Conservation (phyloP, 1,140 invertebrate genomes). For the Amyelois transitella region DNA sequence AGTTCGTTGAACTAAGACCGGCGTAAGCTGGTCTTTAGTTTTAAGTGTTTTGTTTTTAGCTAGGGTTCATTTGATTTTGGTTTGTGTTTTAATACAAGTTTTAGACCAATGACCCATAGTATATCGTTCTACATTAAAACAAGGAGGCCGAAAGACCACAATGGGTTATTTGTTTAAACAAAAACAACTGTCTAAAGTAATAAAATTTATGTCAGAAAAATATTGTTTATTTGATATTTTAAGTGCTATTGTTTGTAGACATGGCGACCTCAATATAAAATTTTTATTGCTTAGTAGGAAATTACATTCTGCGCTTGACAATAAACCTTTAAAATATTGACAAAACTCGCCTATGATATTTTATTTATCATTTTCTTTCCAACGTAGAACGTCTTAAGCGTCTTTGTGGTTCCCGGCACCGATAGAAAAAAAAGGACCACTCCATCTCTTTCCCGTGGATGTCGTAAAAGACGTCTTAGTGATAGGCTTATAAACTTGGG, state of each 20-base stretch:
- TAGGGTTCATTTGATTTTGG: not conserved
- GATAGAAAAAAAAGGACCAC: too few relatives aligned
- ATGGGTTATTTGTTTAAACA: not conserved
- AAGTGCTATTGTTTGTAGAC: not conserved
- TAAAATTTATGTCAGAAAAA: conserved; percentile 1
- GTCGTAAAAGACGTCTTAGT: too few relatives aligned
- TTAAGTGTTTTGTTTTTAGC: not conserved
- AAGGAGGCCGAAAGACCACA: not conserved
- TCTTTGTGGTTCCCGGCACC: too few relatives aligned
- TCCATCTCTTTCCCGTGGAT: too few relatives aligned
- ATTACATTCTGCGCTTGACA: too few relatives aligned
- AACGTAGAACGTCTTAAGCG: too few relatives aligned
- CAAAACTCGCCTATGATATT: too few relatives aligned
- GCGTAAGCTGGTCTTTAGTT: conserved; percentile 8
- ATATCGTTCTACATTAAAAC: not conserved
- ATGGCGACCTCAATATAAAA: not conserved
- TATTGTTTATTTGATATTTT: not conserved
- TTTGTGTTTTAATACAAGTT: not conserved
- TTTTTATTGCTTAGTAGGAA: not conserved
- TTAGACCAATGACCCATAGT: not conserved
- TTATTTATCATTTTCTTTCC: too few relatives aligned
- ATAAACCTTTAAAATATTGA: too few relatives aligned
- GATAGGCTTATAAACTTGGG: too few relatives aligned
- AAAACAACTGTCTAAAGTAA: not conserved
- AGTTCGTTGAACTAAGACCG: conserved; percentile 29